Evolutionary conservation across 1,140 invertebrate genomes (phyloP).

Genomic region (Cecropterus lyciades): DNA sequence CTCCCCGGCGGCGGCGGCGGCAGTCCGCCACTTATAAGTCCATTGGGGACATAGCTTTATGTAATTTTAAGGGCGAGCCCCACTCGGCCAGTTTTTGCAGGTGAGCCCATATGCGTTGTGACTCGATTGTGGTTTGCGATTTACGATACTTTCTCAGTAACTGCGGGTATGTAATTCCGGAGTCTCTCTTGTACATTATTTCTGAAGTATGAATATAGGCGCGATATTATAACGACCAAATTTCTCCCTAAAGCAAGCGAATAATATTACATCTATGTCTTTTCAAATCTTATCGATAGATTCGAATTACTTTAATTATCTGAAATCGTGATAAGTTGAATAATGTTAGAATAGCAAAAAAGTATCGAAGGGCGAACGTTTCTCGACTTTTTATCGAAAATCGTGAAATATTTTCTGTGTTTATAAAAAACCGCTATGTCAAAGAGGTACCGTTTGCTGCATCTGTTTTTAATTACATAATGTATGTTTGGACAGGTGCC

Average conservation of each 20-base stretch:
- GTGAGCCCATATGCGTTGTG: conserved; percentile 7
- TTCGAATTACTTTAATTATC: too few relatives aligned
- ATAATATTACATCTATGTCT: too few relatives aligned
- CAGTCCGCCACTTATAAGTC: conserved; percentile 11
- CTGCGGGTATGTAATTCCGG: conserved; percentile 4
- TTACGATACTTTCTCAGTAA: conserved; percentile 14
- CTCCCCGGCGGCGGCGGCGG: background rate
- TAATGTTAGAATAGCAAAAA: too few relatives aligned
- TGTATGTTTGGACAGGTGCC: conserved; percentile 12
- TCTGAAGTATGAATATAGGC: too few relatives aligned
- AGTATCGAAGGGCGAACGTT: too few relatives aligned
- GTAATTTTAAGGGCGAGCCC: conserved; percentile 16
- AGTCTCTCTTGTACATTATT: conserved; percentile 1
- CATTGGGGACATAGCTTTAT: conserved; percentile 15
- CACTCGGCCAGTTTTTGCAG: conserved; percentile 17
- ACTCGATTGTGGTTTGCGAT: conserved; percentile 14
- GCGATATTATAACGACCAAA: too few relatives aligned
- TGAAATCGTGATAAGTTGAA: too few relatives aligned
- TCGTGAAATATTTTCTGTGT: background rate
- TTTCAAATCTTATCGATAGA: too few relatives aligned
- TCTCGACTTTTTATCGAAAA: too few relatives aligned
- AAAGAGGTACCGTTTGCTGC: background rate
- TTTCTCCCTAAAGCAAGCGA: too few relatives aligned
- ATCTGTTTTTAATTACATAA: background rate
- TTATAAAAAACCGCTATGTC: background rate